Conservation (phyloP, 2,888 invertebrate species). For the Chouioia cunea region DNA sequence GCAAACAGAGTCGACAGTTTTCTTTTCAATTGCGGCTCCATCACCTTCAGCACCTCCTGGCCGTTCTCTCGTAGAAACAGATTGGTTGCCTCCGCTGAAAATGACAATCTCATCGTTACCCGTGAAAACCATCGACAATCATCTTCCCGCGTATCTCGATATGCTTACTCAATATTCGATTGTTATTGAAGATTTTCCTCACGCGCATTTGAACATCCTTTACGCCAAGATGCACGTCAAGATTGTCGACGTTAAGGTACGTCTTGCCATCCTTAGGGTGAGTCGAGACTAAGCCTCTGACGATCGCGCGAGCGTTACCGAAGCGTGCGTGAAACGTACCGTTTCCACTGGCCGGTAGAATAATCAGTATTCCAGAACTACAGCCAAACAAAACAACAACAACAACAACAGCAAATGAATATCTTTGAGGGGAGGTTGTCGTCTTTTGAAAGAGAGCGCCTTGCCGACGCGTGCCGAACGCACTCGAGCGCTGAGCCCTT, state of each 20-base stretch:
- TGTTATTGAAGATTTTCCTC: constrained; percentile 77
- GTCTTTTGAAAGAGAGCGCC: not conserved
- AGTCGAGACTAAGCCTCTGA: constrained; percentile 73
- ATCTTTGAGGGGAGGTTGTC: no score
- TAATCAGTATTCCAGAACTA: constrained; percentile 78
- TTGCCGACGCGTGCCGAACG: constrained; percentile 16
- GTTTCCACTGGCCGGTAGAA: constrained; percentile 79
- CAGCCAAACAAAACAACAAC: no score
- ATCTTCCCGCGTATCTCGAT: not conserved
- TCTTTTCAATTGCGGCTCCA: constrained; percentile 77
- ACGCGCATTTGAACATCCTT: constrained; percentile 76
- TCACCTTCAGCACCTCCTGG: constrained; percentile 76
- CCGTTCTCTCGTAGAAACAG: constrained; percentile 79
- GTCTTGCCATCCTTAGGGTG: constrained; percentile 68
- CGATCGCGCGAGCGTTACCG: constrained; percentile 73
- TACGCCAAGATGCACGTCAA: constrained; percentile 74
- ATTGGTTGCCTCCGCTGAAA: constrained; percentile 79
- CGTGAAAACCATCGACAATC: no score
- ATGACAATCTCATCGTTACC: constrained; percentile 1
- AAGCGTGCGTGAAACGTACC: constrained; percentile 78
- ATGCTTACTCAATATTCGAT: constrained; percentile 77
- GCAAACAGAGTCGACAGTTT: constrained; percentile 76
- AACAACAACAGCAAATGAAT: no score
- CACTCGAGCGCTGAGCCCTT: constrained; percentile 32
- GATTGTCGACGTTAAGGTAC: constrained; percentile 75